Percentiles rank a stretch among this genome's conserved stretches.
These are phyloP conservation scores for Adelosebastes latens DNA, from an alignment of 2,797 vertebrate species.

Conservation along the genomic window DNA sequence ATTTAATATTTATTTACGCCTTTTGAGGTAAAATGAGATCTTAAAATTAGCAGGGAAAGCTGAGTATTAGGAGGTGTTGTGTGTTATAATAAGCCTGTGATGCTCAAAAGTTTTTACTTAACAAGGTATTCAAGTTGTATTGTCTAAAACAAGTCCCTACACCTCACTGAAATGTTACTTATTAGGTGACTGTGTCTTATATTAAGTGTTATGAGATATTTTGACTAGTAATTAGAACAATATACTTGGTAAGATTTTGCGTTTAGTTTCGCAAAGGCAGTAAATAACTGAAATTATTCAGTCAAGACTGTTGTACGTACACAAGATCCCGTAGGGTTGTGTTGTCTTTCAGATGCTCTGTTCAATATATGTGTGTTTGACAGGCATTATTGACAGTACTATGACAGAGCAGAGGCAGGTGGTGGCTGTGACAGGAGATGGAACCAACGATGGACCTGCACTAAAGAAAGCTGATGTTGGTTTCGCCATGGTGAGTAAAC, in stretches of 20 bases:
- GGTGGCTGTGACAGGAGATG: constrained; percentile 97
- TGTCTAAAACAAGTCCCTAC: too few species aligned
- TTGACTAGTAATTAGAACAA: too few species aligned
- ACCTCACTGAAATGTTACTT: too few species aligned
- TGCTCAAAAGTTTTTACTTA: too few species aligned
- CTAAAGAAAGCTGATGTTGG: constrained; percentile 99
- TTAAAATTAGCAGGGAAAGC: background rate
- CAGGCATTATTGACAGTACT: constrained; percentile 99
- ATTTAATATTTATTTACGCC: background rate
- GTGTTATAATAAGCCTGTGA: too few species aligned
- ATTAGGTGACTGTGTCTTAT: background rate
- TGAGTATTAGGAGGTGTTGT: too few species aligned
- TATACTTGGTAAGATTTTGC: too few species aligned
- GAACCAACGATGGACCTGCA: constrained; percentile 97
- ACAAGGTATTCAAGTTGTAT: too few species aligned
- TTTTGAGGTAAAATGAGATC: background rate
- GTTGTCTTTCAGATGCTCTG: background rate
- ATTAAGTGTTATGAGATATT: background rate
- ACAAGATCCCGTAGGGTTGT: background rate
- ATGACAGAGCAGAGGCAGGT: constrained; percentile 95
- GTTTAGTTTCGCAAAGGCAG: background rate
- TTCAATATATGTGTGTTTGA: constrained; percentile 13
- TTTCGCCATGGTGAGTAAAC: constrained; percentile 93
- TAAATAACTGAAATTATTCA: background rate
- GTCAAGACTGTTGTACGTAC: background rate